These are phyloP conservation scores for Okapia johnstoni DNA, from an alignment of 2,113 vertebrate species.

Conservation along the genomic window DNA sequence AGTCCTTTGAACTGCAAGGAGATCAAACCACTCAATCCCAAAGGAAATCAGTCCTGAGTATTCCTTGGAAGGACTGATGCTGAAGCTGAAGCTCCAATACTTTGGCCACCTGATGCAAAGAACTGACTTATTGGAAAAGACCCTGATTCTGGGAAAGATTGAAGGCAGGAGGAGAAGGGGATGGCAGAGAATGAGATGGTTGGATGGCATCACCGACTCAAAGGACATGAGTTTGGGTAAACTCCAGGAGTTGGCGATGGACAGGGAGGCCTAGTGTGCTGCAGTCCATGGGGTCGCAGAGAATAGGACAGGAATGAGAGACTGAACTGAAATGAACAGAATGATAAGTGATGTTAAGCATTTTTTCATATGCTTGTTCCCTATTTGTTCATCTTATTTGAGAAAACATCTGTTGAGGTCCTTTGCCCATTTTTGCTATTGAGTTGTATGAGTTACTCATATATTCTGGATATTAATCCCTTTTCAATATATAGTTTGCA, in stretches of 20 bases:
- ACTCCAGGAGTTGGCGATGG: fast-evolving
- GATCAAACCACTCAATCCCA: no score
- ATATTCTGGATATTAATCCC: background rate
- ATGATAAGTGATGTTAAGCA: background rate
- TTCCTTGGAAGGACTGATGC: no score
- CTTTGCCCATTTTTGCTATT: background rate
- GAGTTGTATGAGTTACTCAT: background rate
- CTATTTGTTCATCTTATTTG: background rate
- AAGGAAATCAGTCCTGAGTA: no score
- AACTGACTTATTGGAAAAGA: no score
- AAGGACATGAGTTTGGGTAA: background rate
- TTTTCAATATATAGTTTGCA: background rate
- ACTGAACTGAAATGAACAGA: background rate
- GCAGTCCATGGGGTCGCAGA: background rate
- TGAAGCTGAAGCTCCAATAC: no score
- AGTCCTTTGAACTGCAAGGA: no score
- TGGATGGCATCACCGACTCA: background rate
- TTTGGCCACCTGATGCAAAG: no score
- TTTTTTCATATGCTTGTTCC: background rate
- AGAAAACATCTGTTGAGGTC: background rate
- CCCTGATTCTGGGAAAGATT: no score
- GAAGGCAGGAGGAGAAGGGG: no score
- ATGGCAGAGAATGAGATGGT: no score
- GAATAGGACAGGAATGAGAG: fast-evolving
- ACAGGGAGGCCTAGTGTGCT: background rate